Percentiles rank a stretch among this genome's conserved stretches.
These are phyloP conservation scores for Rhynchonycteris naso DNA, from an alignment of 2,797 vertebrate species.

Conservation along the genomic window DNA sequence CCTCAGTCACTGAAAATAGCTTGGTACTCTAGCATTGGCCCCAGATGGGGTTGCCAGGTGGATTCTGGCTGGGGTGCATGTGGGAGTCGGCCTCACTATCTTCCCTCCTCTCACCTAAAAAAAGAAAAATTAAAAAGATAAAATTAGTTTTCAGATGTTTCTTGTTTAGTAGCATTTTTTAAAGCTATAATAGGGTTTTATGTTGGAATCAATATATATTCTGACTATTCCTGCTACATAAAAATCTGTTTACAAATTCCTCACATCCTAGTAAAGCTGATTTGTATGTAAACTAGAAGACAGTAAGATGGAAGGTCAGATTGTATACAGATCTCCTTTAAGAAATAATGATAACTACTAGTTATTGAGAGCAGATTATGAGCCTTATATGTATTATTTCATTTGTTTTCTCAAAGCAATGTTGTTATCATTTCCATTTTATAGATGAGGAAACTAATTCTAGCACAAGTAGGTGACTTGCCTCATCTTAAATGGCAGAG, in stretches of 20 bases:
- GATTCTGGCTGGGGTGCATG: too few species aligned
- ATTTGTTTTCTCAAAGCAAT: constrained; percentile 19
- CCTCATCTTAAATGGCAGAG: background rate
- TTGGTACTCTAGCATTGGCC: too few species aligned
- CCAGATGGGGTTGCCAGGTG: too few species aligned
- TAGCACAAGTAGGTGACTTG: background rate
- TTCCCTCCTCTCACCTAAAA: too few species aligned
- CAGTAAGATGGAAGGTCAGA: background rate
- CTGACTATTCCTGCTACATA: background rate
- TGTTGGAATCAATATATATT: background rate
- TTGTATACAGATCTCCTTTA: background rate
- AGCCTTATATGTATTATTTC: background rate
- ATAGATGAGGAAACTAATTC: background rate
- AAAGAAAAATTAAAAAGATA: too few species aligned
- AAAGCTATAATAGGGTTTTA: background rate
- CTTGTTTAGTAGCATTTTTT: background rate
- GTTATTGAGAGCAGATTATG: background rate
- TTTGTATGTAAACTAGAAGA: background rate
- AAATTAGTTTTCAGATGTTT: background rate
- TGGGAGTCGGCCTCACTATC: too few species aligned
- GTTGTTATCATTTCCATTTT: background rate
- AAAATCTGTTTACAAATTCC: background rate
- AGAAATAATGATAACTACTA: background rate
- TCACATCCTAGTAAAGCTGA: background rate
- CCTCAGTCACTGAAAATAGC: too few species aligned